These are phyloP conservation scores for Pontoporia blainvillei DNA, from an alignment of 2,113 vertebrate species.

Conservation along the genomic window DNA sequence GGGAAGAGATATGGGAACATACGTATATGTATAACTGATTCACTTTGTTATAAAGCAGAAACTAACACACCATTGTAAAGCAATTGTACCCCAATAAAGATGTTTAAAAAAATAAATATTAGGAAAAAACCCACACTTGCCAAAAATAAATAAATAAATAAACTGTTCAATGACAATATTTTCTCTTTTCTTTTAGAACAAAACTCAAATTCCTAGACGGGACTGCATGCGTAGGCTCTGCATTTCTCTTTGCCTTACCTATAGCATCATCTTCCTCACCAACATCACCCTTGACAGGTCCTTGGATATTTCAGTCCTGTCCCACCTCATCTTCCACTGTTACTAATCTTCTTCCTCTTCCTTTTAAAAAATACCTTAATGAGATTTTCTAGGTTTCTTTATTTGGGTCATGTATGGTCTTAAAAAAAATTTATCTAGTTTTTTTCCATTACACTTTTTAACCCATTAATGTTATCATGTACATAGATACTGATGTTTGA, in stretches of 20 bases:
- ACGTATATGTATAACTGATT: no score
- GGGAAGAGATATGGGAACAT: no score
- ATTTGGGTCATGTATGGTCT: background rate
- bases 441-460: background rate
- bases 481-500: background rate
- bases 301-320: background rate
- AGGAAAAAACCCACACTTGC: no score
- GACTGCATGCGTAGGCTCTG: rapidly evolving
- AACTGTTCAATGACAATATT: background rate
- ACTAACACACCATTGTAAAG: no score
- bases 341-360: background rate
- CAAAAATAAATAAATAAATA: no score
- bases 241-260: background rate
- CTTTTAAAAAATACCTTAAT: background rate
- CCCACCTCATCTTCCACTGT: background rate
- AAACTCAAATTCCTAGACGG: background rate
- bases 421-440: background rate
- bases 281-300: no score
- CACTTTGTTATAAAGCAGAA: no score
- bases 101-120: no score
- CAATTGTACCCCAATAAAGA: no score
- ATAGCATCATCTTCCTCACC: background rate
- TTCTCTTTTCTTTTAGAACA: background rate
- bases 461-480: background rate
- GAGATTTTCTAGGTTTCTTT: background rate